Evolutionary conservation across 2,797 vertebrate genomes (phyloP), one percentile per base, ranked within the genome.

Genomic region (Neosalanx taihuensis): DNA sequence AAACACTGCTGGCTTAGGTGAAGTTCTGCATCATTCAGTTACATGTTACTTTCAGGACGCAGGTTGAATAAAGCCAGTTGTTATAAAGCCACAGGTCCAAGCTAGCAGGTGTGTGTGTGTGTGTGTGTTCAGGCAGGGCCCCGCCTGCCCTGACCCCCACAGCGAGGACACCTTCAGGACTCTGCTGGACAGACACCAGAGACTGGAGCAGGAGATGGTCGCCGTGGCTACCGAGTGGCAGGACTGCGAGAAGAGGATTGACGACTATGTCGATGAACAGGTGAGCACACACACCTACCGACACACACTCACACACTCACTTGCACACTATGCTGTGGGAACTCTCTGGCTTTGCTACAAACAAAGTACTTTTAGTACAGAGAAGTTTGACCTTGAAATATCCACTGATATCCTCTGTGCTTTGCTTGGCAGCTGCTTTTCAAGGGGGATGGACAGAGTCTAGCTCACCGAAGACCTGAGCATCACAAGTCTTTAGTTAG

Each of bases 251-350:
- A 97, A 96, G 87, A 94, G 96, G 90, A 99, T 99, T 49, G 98
- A 99, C 57, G 95, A 98, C 85, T 99, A 98, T 20, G 97, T 99
- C 59, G 98, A 97, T 75, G 96, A 99, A 79, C 97, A 99, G 97
- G 98, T 98, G 85, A 3, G 3, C 35, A 59, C 63, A 46, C 46
- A 2, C 64, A 2, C 23, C 23, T 26, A 26, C 23, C 23, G 17
- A 4, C 1, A 6, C 1, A 6, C 17, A 17, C 61, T 37, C 49
- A 51, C 46, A 51, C 57, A 51, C n/a, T 46, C 41, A 46, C 41
- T 9, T 13, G 7, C 41, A 13, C 41, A 46, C 41, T 2, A 46
- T 3, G 41, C 41, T 46, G 41, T 46, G 41, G 10, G 3, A 9
- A 13, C 13, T 46, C 41, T 9, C 41, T 46, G 41, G 41, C 10